Base-by-base conservation (phyloP, 2,888 invertebrate genomes). In the Hipparchia semele region DNA sequence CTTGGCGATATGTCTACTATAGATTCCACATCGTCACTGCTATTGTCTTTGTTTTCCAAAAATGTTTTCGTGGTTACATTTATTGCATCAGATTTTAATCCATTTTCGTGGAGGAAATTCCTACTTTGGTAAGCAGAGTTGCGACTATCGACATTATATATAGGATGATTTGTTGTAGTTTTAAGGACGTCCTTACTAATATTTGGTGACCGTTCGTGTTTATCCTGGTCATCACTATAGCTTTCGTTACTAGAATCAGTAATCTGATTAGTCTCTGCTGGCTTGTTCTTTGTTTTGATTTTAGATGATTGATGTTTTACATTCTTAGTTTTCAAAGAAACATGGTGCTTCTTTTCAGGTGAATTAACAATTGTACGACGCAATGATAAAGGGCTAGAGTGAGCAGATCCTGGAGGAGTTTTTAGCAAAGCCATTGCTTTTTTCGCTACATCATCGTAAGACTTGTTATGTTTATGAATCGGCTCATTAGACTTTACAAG, bases 401-500 rank as follows among this genome's bases (percentile, higher is more conserved):
- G 79, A 51, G 78, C 75, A 12, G 92, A 92, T 60, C 82, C 87
- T 56, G 90, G 88, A 5, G 92, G 90, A 51, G 91, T 90, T 74
- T 84, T 89, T 54, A 90, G 76, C 70, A 90, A 79, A 69, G 83
- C 78, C 79, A 88, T 82, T 8, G 90, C 88, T 78, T 84, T 87
- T 77, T 86, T 89, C 10, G 89, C 81, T 1, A 90, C 84, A 66
- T 85, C 86, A 9, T 85, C 79, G 76, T 85, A 83, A 80, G 73
- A 75, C 81, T 87, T 82, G 70, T 87, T 85, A 2, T 79, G 78
- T 80, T 83, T 89, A 56, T 74, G 66, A 65, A 78, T 83, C 33
- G 76, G 73, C 67, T 93, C 92, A 76, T 85, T 90, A 56, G 87
- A 79, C 83, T 93, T 95, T 2, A 95, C 91, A 12, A 94, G 85